Evolutionary conservation across 2,113 vertebrate genomes (phyloP).

Genomic region (Sula dactylatra): DNA sequence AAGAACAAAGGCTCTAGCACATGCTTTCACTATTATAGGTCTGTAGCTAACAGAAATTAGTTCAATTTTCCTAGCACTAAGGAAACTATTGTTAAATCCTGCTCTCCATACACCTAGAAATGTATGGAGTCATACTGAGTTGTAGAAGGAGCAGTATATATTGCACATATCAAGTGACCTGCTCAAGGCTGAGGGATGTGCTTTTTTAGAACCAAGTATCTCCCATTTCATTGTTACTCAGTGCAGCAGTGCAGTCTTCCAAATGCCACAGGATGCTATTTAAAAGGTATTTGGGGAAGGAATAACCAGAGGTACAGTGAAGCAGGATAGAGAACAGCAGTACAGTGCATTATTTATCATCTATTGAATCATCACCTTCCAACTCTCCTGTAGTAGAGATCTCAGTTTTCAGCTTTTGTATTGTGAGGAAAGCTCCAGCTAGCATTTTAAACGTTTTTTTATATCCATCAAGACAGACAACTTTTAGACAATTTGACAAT

Average conservation of each 20-base stretch:
- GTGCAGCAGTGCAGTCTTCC: neutral
- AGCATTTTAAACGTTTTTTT: neutral
- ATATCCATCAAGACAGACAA: neutral
- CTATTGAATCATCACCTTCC: neutral
- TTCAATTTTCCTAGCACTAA: neutral
- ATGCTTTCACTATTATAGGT: neutral
- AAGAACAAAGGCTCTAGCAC: neutral
- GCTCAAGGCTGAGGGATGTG: neutral
- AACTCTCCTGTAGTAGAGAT: neutral
- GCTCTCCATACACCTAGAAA: neutral
- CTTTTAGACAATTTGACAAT: neutral
- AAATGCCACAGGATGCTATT: neutral
- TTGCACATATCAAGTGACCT: neutral
- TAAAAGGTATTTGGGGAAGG: neutral
- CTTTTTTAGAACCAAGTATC: neutral
- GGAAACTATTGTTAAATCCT: neutral
- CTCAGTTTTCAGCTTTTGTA: neutral
- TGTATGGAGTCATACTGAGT: neutral
- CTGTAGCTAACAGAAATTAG: neutral
- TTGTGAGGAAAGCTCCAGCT: neutral
- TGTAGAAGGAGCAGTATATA: neutral
- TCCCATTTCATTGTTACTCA: neutral
- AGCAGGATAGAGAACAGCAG: neutral
- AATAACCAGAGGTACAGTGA: neutral
- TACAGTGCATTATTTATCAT: constrained; percentile 62